A percentile compares a stretch with the other conserved stretches of the same genome.
Evolutionary conservation across 2,113 vertebrate genomes (phyloP).

Genomic region (Phrynosoma blainvillii): DNA sequence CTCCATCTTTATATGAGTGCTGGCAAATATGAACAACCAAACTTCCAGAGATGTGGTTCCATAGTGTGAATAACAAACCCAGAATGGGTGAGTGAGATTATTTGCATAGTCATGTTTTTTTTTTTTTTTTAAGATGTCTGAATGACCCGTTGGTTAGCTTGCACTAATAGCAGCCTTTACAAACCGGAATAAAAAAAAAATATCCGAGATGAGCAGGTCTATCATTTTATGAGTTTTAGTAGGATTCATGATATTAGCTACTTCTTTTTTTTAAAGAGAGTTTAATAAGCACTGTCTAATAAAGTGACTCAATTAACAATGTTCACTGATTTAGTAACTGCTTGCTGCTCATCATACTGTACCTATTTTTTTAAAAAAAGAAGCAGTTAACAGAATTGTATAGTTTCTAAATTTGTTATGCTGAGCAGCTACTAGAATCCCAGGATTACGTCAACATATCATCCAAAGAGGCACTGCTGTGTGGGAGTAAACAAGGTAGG

Average conservation of each 20-base stretch:
- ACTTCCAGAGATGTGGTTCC: too few relatives aligned
- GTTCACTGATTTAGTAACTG: constrained; percentile 10
- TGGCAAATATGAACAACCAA: too few relatives aligned
- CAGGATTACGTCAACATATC: not conserved
- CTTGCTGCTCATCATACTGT: not conserved
- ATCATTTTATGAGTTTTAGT: constrained; percentile 29
- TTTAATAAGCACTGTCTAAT: constrained; percentile 20
- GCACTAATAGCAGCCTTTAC: constrained; percentile 13
- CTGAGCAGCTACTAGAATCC: not conserved
- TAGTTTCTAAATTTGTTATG: not conserved
- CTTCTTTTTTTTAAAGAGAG: not conserved
- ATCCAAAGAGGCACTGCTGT: constrained; percentile 30
- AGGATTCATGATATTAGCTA: not conserved
- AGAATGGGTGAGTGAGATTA: too few relatives aligned
- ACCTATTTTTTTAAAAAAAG: not conserved
- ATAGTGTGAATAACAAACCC: too few relatives aligned
- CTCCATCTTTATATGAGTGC: too few relatives aligned
- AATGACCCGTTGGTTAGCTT: not conserved
- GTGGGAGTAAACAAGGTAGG: constrained; percentile 16
- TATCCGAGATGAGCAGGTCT: constrained; percentile 30
- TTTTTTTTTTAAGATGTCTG: too few relatives aligned
- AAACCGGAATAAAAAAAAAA: constrained; percentile 11
- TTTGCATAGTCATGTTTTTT: too few relatives aligned
- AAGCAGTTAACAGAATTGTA: constrained; percentile 6
- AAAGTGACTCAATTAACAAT: not conserved